Evolutionary conservation across 1,140 invertebrate genomes (phyloP), one percentile per base, ranked within the genome.

Genomic region (Atta texana): DNA sequence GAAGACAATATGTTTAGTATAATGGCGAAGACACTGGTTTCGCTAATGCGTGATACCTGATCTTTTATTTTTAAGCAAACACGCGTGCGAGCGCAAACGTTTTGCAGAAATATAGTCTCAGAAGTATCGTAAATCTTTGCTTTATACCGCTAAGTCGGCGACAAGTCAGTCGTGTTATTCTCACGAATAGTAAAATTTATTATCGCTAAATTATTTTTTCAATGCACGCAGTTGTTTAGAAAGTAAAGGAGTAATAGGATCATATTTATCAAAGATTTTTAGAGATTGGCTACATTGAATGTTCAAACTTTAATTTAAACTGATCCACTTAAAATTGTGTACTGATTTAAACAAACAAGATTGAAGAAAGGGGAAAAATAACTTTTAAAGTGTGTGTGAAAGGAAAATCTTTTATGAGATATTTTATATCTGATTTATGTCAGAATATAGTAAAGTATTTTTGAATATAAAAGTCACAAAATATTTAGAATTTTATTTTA

Each of bases 141-240:
- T 16, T 49, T 61, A 21, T 18, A 44, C 18, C 49, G 57, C 24
- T 59, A 78, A 64, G n/a, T 71, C 71, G 63, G 21, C 28, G 66
- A 86, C 87, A 78, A 86, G 74, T 78, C 24, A 31, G 51, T 49
- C 16, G 57, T 14, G 8, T 28, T 55, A 77, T 71, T 71, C 55
- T 49, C 51, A 24, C n/a, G 34, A 55, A 64, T 85, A 85, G 77
- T 89, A 34, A 89, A 51, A 88, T 88, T 84, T 77, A 88, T 87
- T 72, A 53, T 34, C n/a, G 51, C 10, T 10, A n/a, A 69, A 68
- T 18, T 61, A 5, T 39, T 28, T 53, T 63, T 34, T 16, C 24
- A 12, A 10, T 8, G 31, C 7, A 66, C 39, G 21, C 18, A 7
- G 6, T 28, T 8, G 8, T 80, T 72, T 21, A 77, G 53, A 63